These are phyloP conservation scores for Phylloscopus whistleri DNA, from an alignment of 2,113 vertebrate species.

Conservation along the genomic window DNA sequence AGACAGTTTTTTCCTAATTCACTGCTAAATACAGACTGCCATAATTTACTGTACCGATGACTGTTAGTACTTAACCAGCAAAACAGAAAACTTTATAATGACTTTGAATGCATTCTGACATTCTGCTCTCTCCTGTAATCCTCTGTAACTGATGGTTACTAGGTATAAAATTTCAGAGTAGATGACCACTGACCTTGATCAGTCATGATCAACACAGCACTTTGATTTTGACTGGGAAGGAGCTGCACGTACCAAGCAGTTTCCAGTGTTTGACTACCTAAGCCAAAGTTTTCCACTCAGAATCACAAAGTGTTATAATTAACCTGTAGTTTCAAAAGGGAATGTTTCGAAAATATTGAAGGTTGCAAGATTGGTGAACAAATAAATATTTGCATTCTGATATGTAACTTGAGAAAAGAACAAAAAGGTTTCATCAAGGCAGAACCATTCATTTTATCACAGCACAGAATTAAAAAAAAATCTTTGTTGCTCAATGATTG, in stretches of 20 bases:
- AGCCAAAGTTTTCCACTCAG: background rate
- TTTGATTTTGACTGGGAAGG: background rate
- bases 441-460: background rate
- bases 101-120: background rate
- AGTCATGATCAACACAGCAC: background rate
- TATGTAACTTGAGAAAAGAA: background rate
- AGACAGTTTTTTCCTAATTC: background rate
- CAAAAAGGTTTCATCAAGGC: background rate
- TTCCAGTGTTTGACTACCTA: background rate
- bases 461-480: background rate
- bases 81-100: background rate
- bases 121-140: background rate
- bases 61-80: background rate
- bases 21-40: background rate
- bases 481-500: background rate
- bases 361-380: background rate
- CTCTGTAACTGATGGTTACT: background rate
- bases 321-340: background rate
- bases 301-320: background rate
- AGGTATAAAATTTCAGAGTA: background rate
- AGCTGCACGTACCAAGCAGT: background rate
- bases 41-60: background rate
- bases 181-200: background rate
- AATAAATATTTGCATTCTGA: background rate
- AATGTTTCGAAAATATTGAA: slow-evolving; percentile 4